A percentile compares a stretch with the other conserved stretches of the same genome.
Evolutionary conservation across 2,113 vertebrate species (phyloP).

Genomic region (Excalfactoria chinensis): DNA sequence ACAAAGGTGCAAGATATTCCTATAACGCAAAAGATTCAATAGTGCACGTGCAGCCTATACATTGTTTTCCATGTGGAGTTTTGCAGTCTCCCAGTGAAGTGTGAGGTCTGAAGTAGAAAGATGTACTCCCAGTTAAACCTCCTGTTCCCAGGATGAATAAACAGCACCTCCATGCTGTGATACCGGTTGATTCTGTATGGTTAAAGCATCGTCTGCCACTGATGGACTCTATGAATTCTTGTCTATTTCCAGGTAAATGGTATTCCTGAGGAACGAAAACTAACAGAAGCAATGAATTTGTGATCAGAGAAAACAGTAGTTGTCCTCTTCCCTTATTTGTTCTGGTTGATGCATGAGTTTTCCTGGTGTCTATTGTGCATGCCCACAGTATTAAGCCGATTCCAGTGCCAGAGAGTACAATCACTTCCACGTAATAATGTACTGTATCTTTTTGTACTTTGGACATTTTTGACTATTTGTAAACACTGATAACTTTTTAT

Average conservation of each 20-base stretch:
- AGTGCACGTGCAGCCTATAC: fast-evolving
- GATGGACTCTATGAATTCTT: background rate
- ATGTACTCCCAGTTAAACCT: background rate
- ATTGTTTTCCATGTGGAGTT: background rate
- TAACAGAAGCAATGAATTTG: slow-evolving; percentile 93
- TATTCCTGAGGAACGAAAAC: slow-evolving; percentile 99
- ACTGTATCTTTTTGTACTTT: slow-evolving; percentile 79
- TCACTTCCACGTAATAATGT: slow-evolving; percentile 68
- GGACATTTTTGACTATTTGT: slow-evolving; percentile 79
- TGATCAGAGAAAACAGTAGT: slow-evolving; percentile 72
- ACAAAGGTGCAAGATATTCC: background rate
- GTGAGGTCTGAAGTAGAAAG: background rate
- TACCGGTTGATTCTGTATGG: background rate
- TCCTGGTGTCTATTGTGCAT: slow-evolving; percentile 72
- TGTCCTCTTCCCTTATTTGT: background rate
- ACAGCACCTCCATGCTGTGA: background rate
- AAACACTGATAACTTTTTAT: slow-evolving; percentile 80
- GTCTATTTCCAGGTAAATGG: slow-evolving; percentile 92
- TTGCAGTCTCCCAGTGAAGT: background rate
- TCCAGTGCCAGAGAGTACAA: slow-evolving; percentile 64
- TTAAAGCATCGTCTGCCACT: background rate
- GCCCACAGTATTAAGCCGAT: slow-evolving; percentile 56
- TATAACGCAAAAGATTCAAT: background rate
- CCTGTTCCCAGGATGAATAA: background rate
- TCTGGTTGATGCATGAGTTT: slow-evolving; percentile 71